Evolutionary conservation across 2,888 invertebrate species (phyloP).

Genomic region (Trissolcus japonicus): DNA sequence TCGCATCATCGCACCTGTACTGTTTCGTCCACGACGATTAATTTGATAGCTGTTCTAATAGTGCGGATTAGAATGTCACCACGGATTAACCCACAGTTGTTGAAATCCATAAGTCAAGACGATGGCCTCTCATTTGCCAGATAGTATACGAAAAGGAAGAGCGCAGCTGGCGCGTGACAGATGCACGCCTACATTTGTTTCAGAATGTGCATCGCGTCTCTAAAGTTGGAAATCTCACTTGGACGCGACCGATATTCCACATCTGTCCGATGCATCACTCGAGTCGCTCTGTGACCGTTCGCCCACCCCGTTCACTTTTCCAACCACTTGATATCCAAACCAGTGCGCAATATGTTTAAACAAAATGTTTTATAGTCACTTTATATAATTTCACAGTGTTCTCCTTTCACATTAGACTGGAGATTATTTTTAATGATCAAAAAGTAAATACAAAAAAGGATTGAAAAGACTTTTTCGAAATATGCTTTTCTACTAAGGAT

Average conservation of each 20-base stretch:
- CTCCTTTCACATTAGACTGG: too few relatives aligned
- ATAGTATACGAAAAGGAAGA: conserved; percentile 37
- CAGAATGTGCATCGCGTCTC: conserved; percentile 24
- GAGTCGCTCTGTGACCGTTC: background rate
- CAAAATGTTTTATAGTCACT: too few relatives aligned
- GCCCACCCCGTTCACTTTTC: background rate
- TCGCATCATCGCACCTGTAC: background rate
- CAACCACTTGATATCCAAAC: too few relatives aligned
- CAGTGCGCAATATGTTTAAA: too few relatives aligned
- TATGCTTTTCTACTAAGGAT: too few relatives aligned
- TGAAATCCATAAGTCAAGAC: conserved; percentile 11
- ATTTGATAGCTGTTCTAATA: conserved; percentile 41
- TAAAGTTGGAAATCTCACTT: conserved; percentile 27
- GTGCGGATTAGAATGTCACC: conserved; percentile 22
- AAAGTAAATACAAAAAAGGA: too few relatives aligned
- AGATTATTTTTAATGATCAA: too few relatives aligned
- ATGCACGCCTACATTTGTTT: conserved; percentile 46
- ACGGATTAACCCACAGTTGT: conserved; percentile 20
- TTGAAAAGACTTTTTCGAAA: too few relatives aligned
- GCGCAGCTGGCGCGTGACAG: conserved; percentile 39
- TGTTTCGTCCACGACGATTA: conserved; percentile 24
- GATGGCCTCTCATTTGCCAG: conserved; percentile 30
- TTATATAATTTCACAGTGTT: too few relatives aligned
- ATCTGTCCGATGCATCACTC: too few relatives aligned
- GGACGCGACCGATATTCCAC: conserved; percentile 3